A percentile compares a stretch with the other conserved stretches of the same genome.
These are phyloP conservation scores for Erpornis zantholeuca DNA, from an alignment of 2,113 vertebrate genomes.

Conservation along the genomic window DNA sequence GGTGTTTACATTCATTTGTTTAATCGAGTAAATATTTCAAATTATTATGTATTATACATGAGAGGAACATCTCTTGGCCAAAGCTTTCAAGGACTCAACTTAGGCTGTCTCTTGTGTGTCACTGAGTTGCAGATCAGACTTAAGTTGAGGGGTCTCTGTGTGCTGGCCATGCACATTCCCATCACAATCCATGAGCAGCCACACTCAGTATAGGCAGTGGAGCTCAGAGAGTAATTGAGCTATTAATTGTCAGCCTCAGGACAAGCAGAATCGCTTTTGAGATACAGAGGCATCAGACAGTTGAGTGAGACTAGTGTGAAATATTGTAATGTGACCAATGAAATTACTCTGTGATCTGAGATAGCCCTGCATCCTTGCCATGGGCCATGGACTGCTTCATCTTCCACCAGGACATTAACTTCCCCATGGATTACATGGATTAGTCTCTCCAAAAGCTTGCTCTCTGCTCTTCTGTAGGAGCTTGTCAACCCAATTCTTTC, in stretches of 20 bases:
- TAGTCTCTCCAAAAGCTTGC: not conserved
- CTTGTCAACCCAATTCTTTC: not conserved
- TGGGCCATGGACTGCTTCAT: not conserved
- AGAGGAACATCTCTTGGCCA: not conserved
- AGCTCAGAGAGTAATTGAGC: not conserved
- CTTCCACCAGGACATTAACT: not conserved
- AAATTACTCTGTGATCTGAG: not conserved
- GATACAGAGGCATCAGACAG: not conserved
- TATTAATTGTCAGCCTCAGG: not conserved
- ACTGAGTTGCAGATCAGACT: not conserved
- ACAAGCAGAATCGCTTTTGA: not conserved
- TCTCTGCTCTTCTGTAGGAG: not conserved
- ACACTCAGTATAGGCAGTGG: not conserved
- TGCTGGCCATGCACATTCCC: not conserved
- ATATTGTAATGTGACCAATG: not conserved
- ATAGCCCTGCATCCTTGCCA: not conserved
- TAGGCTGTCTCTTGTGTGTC: not conserved
- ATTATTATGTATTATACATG: fast-evolving
- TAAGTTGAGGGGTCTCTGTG: not conserved
- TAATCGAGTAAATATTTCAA: not conserved
- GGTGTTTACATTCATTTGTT: not conserved
- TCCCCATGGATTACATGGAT: not conserved
- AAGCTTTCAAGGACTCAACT: not conserved
- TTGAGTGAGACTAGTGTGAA: not conserved
- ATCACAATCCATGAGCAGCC: not conserved